Base-by-base conservation (phyloP, 2,797 vertebrate species). In the Erpetoichthys calabaricus region DNA sequence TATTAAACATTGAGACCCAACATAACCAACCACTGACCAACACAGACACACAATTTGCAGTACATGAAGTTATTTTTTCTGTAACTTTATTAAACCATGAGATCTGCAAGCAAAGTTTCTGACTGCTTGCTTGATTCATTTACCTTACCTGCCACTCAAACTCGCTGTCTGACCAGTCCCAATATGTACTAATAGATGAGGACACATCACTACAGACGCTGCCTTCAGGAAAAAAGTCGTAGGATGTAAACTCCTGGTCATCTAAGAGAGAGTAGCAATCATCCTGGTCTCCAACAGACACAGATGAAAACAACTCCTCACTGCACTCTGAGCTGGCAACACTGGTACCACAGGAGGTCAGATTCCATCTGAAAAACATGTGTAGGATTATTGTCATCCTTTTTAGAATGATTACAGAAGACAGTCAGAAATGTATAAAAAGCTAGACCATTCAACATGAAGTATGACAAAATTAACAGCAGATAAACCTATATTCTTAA, bases 141-240 rank as follows among this genome's bases (percentile, higher is more conserved):
- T 5, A 56, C 60, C 73, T 71, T 75, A 98, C 95, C 94, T 99
- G 96, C 95, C 96, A 99, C 68, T 99, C 96, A 80, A 99, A 98
- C 71, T 99, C 96, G 0, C 94, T 98, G 79, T 99, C 96, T 9
- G 96, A 99, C 96, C 96, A 99, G 74, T 99, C 96, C 94, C 95
- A 99, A 58, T 98, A 99, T 0, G 94, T 99, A 75, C 94, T 97
- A 73, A 99, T 98, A 47, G 94, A 98, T 7, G 96, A 99, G 2
- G 96, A 99, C 41, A 98, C 94, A 45, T 98, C 95, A 4, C 96
- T 98, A 83, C 94, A 98, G 51, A 98, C 96, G 1, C 94, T 98
- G 6, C 95, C 96, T 68, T 98, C 95, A 0, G 95, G 94, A 73
- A 99, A 98, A 61, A 98, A 75, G 73, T 99, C 96, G 64, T 97